Base-by-base conservation (phyloP, 2,797 vertebrate species). In the Acomys russatus region DNA sequence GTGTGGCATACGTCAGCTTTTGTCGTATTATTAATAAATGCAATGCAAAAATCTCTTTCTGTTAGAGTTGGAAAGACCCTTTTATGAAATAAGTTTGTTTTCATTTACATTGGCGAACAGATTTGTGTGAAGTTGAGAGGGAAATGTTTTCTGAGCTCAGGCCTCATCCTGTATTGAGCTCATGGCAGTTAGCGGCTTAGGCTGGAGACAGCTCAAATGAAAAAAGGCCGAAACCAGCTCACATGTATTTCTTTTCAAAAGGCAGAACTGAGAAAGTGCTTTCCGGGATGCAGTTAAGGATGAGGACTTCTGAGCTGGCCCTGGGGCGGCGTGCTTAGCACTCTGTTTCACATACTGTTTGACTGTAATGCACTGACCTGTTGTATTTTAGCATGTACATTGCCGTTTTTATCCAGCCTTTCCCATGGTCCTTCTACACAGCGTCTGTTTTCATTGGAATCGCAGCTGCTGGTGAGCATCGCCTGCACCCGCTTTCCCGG, bases 361-460 rank as follows among this genome's bases (percentile, higher is more conserved):
- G 18, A 97, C 33, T 87, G 44, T 90, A 98, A 70, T 97, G 38
- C 94, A 1, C 86, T 89, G 96, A 70, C 98, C 85, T 98, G 90
- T 98, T 98, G 89, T 97, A 0, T 99, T 98, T 96, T 95, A 99
- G 99, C 96, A 98, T 98, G 3, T 99, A 99, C 98, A 99, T 99
- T 97, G 99, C 99, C 54, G 99, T 99, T 98, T 99, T 99, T 98
- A 99, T 99, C 94, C 99, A 99, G 68, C 99, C 99, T 66, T 98
- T 99, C 97, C 99, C 99, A 0, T 99, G 99, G 99, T 98, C 99
- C 97, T 99, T 99, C 98, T 99, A 99, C 97, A 99, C 99, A 0
- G 99, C 99, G 18, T 99, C 99, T 18, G 99, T 99, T 95, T 95
- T 99, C 94, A 99, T 99, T 89, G 99, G 99, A 78, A 98, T 99